Evolutionary conservation across 2,113 vertebrate genomes (phyloP), one percentile per base, ranked within the genome.

Genomic region (Amblyornis subalaris): DNA sequence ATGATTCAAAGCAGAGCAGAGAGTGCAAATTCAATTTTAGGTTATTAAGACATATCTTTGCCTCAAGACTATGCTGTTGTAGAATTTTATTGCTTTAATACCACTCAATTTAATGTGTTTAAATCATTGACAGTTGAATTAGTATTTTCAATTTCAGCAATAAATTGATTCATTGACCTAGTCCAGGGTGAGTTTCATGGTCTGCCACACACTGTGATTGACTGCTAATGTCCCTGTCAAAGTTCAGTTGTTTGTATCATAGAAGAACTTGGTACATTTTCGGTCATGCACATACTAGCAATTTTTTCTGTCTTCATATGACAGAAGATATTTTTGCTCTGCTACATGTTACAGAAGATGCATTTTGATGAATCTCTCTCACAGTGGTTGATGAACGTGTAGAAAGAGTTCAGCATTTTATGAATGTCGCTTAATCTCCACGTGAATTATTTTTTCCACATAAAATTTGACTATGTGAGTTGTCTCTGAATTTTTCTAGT

Each of bases 381-480:
- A 84, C 44, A 73, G 47, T 89, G 81, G 66, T 94, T 96, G 92
- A 95, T 95, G 91, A 96, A 85, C 74, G 70, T 20, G 33, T 65
- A 76, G 64, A 44, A 75, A 47, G 35, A 78, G 21, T 60, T n/a
- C 66, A 73, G 14, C 4, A 1, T 96, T 97, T 97, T 96, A 54
- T 95, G 91, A 90, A 77, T 95, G 92, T 93, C 93, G 84, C 92
- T 84, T 79, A 79, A 96, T 93, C 89, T 96, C 94, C 89, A 83
- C 92, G 77, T 44, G 94, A 95, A 85, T 97, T 97, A 92, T 96
- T 96, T 97, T 96, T 97, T 94, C 90, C 66, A 81, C 85, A 66
- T 85, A 85, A 93, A 96, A 95, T 92, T 89, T 96, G 73, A 91
- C 85, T 94, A 65, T 92, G 69, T 91, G 89, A 82, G 91, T 95